Evolutionary conservation across 1,140 invertebrate genomes (phyloP).

Genomic region (Matsumurasca onukii): DNA sequence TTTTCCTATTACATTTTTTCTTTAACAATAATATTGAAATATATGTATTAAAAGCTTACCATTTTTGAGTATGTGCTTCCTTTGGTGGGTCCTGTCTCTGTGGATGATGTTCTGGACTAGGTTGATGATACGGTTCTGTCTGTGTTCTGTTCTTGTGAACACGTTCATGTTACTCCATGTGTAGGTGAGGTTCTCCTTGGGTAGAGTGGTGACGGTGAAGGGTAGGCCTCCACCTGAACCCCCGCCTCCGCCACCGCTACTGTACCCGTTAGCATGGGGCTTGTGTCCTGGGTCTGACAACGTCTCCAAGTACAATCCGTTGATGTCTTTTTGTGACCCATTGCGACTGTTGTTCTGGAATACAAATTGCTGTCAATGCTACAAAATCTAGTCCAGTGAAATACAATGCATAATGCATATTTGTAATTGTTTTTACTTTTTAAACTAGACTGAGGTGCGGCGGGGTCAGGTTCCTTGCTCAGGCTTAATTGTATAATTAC

Average conservation of each 20-base stretch:
- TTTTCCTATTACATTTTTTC: no score
- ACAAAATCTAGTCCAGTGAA: no score
- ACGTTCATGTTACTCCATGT: constrained; percentile 70
- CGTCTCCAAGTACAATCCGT: neutral
- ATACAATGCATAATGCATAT: no score
- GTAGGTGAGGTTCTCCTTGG: constrained; percentile 56
- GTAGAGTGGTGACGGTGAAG: constrained; percentile 50
- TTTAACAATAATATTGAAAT: no score
- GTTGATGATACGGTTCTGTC: constrained; percentile 32
- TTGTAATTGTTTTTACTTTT: no score
- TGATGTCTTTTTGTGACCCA: neutral
- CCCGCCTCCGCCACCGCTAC: constrained; percentile 51
- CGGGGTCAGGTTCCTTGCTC: no score
- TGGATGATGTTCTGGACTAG: constrained; percentile 23
- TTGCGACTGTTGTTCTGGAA: constrained; percentile 3
- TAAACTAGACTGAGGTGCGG: no score
- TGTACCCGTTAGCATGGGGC: constrained; percentile 34
- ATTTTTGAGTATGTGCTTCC: constrained; percentile 67
- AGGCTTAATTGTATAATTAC: no score
- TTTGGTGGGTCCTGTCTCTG: constrained; percentile 42
- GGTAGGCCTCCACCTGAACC: constrained; percentile 48
- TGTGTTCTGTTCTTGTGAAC: constrained; percentile 51
- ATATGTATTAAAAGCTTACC: constrained; percentile 49
- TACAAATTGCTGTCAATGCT: no score
- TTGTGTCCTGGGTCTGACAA: constrained; percentile 4